These are phyloP conservation scores for Hypomesus transpacificus DNA, from an alignment of 2,113 vertebrate species.

Conservation along the genomic window DNA sequence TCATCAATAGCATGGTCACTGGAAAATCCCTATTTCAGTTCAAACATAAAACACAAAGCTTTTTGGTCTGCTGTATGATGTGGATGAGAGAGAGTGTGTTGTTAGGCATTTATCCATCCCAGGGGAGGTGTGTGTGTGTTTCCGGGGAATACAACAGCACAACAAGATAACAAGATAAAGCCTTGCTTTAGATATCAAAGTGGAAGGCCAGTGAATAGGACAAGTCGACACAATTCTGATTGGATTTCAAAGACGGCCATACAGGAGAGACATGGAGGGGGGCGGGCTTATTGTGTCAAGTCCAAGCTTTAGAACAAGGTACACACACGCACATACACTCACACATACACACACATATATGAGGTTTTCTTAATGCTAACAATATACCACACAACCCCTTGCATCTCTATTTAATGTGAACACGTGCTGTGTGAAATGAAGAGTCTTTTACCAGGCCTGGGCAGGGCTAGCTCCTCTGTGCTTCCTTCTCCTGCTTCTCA, in stretches of 20 bases:
- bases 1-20: conserved; percentile 8
- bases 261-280: not conserved
- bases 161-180: conserved; percentile 5
- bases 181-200: not conserved
- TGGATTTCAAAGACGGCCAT: not conserved
- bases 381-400: too few relatives aligned
- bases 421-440: not conserved
- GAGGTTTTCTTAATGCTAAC: not conserved
- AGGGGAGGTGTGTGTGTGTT: conserved; percentile 1
- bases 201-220: not conserved
- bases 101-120: not conserved
- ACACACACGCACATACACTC: too few relatives aligned
- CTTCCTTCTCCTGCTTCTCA: too few relatives aligned
- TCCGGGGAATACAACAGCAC: not conserved
- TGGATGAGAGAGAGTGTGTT: not conserved
- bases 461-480: too few relatives aligned
- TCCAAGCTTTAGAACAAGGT: not conserved
- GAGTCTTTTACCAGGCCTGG: too few relatives aligned
- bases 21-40: not conserved
- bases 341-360: too few relatives aligned
- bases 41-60: not conserved
- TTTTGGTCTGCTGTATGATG: not conserved
- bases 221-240: not conserved
- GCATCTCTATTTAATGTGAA: not conserved
- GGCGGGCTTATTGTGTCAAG: not conserved